Evolutionary conservation across 2,113 vertebrate species (phyloP), one percentile per base, ranked within the genome.

Genomic region (human (Homo sapiens)): DNA sequence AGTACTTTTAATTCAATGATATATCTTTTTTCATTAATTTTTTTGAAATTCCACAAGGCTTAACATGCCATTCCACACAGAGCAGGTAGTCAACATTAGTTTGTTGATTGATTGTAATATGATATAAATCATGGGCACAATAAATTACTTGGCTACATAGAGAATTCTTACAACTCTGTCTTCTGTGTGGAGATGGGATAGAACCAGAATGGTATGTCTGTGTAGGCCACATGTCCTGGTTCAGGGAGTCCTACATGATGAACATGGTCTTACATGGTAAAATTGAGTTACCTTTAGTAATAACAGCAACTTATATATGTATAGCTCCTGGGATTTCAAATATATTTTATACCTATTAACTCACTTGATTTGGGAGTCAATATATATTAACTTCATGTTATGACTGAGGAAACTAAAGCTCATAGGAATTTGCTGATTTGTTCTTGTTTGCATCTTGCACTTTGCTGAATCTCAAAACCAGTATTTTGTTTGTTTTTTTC

Each of bases 401-500:
- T 80, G 30, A 35, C 43, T 43, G 59, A 90, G 30, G 52, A 86
- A 96, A 83, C 55, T 48, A 50, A 94, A 95, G 38, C 45, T 95
- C 45, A 57, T 10, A 79, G 32, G 25, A 55, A 85, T 43, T 55
- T 61, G 86, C 12, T 64, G 95, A 80, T 86, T 85, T 93, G n/a
- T 50, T 16, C 55, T 89, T 85, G 64, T 73, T 84, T 16, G 61
- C 20, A 48, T 80, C 61, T 92, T 76, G 12, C n/a, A 90, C n/a
- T 16, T 73, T 20, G 17, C 23, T 45, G 50, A 85, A 61, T 0
- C 78, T 66, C 38, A 25, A 85, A 88, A 25, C 13, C 5, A 68
- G 50, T 66, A 30, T 86, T 75, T 38, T 79, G 14, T 64, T n/a
- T 27, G 45, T 85, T 92, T n/a, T 89, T 73, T 93, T 22, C 35